A percentile compares a stretch with the other conserved stretches of the same genome.
Evolutionary conservation across 2,888 invertebrate species (phyloP).

Genomic region (Mythimna vitellina): DNA sequence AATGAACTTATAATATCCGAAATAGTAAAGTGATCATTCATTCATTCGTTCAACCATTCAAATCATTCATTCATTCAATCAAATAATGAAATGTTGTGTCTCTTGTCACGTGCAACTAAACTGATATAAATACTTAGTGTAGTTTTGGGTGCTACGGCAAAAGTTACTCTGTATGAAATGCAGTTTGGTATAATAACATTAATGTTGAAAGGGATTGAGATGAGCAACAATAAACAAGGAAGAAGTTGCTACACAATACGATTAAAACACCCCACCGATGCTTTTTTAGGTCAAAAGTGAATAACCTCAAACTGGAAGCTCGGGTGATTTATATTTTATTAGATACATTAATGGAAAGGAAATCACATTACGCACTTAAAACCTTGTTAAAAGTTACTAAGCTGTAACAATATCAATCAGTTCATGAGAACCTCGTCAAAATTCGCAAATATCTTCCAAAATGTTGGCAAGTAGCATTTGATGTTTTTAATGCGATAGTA

Average conservation of each 20-base stretch:
- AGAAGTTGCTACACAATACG: background rate
- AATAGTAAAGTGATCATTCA: too few relatives aligned
- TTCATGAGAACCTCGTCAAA: too few relatives aligned
- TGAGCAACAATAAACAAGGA: background rate
- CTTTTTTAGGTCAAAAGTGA: background rate
- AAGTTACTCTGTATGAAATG: conserved; percentile 7
- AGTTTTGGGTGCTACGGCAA: conserved; percentile 54
- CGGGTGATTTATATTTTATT: background rate
- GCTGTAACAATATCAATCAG: too few relatives aligned
- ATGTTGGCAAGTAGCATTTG: background rate
- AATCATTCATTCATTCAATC: background rate
- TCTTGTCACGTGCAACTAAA: conserved; percentile 20
- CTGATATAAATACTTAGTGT: conserved; percentile 29
- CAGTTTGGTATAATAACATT: conserved; percentile 22
- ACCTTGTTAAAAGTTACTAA: too few relatives aligned
- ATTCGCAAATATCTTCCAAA: too few relatives aligned
- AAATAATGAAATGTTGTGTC: background rate
- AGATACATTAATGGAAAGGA: too few relatives aligned
- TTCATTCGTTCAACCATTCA: too few relatives aligned
- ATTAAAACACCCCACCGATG: background rate
- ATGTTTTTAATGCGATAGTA: too few relatives aligned
- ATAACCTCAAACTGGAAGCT: background rate
- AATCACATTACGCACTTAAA: too few relatives aligned
- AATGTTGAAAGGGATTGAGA: background rate
- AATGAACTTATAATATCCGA: too few relatives aligned